A percentile compares a stretch with the other conserved stretches of the same genome.
Conservation (phyloP, 1,140 invertebrate genomes). For the Periplaneta americana region DNA sequence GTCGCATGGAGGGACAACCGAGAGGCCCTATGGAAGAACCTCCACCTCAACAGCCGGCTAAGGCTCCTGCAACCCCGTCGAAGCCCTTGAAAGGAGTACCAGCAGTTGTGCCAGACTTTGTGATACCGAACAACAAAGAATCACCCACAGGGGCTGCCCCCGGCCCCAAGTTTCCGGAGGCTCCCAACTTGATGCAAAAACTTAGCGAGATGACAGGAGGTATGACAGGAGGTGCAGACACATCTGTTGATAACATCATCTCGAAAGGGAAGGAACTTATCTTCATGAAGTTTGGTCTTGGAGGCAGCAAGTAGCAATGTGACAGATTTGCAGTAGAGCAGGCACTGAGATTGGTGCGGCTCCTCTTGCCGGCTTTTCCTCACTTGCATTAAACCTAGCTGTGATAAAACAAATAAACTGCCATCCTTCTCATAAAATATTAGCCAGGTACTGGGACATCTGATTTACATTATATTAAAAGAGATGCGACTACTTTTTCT, state of each 20-base stretch:
- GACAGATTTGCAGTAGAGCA: no score
- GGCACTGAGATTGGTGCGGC: neutral
- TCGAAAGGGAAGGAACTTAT: conserved; percentile 87
- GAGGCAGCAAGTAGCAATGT: conserved; percentile 27
- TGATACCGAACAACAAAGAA: conserved; percentile 25
- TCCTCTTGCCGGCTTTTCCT: neutral
- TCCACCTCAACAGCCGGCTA: neutral
- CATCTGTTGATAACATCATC: conserved; percentile 49
- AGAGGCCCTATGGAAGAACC: neutral
- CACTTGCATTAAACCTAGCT: neutral
- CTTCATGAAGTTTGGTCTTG: conserved; percentile 86
- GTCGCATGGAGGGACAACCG: neutral
- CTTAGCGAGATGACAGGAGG: conserved; percentile 73
- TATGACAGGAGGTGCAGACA: conserved; percentile 64
- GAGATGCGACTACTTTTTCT: no score
- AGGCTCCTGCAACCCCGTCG: neutral
- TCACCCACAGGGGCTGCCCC: conserved; percentile 17
- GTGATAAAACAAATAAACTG: neutral
- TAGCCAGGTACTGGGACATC: neutral
- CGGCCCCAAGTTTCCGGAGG: conserved; percentile 24
- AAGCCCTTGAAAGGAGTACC: conserved; percentile 29
- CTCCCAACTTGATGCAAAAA: conserved; percentile 74
- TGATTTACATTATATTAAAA: neutral
- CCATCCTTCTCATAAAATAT: neutral
- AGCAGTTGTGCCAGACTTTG: conserved; percentile 33